phyloP scores from a whole-genome alignment of 2,888 invertebrate genomes.

The Homarus gammarus region DNA sequence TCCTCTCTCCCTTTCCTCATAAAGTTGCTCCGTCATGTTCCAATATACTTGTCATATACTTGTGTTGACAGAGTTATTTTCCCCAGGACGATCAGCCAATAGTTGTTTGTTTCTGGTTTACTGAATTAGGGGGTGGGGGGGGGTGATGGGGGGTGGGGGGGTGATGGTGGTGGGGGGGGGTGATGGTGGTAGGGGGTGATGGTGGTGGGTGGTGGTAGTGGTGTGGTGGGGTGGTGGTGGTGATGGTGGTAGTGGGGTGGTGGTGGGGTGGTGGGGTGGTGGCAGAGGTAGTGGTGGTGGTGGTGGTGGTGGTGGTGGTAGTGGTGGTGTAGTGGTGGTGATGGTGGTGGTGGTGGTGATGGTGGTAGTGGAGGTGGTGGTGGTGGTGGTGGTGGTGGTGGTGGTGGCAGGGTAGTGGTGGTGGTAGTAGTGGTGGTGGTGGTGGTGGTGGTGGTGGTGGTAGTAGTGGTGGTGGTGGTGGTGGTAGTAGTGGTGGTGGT shows the following conservation, averaged over 20 bases:
- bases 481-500: too few relatives aligned
- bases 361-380: too few relatives aligned
- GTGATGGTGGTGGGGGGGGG: not conserved
- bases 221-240: not conserved
- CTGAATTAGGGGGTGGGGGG: constrained; percentile 4
- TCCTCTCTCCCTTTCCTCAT: not conserved
- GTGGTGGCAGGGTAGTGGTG: too few relatives aligned
- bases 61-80: constrained; percentile 22
- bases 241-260: not conserved
- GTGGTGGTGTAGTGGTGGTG: too few relatives aligned
- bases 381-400: too few relatives aligned
- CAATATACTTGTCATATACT: constrained; percentile 3
- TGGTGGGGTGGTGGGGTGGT: not conserved
- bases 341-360: too few relatives aligned
- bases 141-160: not conserved
- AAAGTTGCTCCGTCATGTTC: constrained; percentile 5
- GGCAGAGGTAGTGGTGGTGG: not conserved
- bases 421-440: too few relatives aligned
- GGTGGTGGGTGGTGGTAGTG: too few relatives aligned
- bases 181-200: too few relatives aligned
- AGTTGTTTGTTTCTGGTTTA: constrained; percentile 10
- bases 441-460: too few relatives aligned
- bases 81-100: not conserved
- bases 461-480: too few relatives aligned
- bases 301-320: not conserved